Conservation (phyloP, 1,140 invertebrate species). For the Apis dorsata region DNA sequence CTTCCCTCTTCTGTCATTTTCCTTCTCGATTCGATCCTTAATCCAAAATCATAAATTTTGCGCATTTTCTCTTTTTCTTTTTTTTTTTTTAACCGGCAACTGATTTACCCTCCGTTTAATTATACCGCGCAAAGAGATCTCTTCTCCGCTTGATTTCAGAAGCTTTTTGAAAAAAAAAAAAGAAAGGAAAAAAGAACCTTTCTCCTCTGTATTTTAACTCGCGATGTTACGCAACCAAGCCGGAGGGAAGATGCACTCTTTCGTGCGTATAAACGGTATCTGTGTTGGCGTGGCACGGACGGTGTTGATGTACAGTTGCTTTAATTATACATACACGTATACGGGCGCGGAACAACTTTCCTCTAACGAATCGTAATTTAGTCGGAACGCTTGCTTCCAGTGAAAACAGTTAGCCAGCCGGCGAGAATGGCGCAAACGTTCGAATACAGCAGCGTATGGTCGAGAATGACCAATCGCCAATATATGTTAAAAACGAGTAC, state of each 20-base stretch:
- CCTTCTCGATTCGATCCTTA: too few relatives aligned
- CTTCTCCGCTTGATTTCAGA: background rate
- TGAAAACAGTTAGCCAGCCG: conserved; percentile 58
- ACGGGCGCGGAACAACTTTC: conserved; percentile 59
- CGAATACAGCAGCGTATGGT: background rate
- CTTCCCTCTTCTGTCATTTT: too few relatives aligned
- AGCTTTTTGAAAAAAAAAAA: background rate
- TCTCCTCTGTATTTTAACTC: too few relatives aligned
- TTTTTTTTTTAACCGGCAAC: too few relatives aligned
- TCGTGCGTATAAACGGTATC: background rate
- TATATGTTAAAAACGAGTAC: background rate
- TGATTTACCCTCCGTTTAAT: conserved; percentile 4
- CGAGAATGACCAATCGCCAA: too few relatives aligned
- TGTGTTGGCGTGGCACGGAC: conserved; percentile 17
- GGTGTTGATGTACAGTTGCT: conserved; percentile 38
- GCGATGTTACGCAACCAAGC: background rate
- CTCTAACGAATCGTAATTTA: conserved; percentile 62
- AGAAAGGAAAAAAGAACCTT: background rate
- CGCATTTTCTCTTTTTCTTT: too few relatives aligned
- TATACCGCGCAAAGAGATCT: background rate
- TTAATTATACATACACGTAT: conserved; percentile 56
- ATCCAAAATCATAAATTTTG: too few relatives aligned
- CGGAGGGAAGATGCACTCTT: conserved; percentile 13
- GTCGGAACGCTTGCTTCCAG: conserved; percentile 52
- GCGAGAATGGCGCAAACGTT: background rate